Evolutionary conservation across 2,888 invertebrate genomes (phyloP).

Genomic region (Prenolepis imparis): DNA sequence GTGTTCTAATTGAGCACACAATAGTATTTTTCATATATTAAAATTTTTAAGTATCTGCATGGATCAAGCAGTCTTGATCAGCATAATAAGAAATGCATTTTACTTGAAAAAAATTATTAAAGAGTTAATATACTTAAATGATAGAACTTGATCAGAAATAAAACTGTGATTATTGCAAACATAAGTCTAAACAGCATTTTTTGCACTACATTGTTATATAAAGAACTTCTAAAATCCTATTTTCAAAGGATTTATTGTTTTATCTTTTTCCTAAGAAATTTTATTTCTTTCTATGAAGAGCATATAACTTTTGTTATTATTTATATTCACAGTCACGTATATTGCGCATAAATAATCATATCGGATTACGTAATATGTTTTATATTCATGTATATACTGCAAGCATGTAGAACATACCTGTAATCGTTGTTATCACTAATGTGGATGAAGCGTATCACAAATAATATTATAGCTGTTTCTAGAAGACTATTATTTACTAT

Average conservation of each 20-base stretch:
- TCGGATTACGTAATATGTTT: slow-evolving; percentile 60
- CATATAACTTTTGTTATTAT: slow-evolving; percentile 20
- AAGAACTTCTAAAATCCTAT: not conserved
- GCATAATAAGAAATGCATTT: slow-evolving; percentile 31
- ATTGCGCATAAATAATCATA: slow-evolving; percentile 43
- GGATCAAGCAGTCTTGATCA: slow-evolving; percentile 14
- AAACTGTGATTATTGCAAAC: slow-evolving; percentile 57
- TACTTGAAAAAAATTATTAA: slow-evolving; percentile 20
- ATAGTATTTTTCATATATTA: slow-evolving; percentile 29
- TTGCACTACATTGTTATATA: slow-evolving; percentile 38
- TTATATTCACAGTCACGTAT: slow-evolving; percentile 10
- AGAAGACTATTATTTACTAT: slow-evolving; percentile 78
- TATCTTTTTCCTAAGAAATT: slow-evolving; percentile 22
- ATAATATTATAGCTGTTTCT: slow-evolving; percentile 75
- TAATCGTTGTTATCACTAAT: slow-evolving; percentile 78
- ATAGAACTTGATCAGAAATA: slow-evolving; percentile 31
- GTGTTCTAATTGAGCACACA: slow-evolving; percentile 24
- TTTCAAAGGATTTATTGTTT: slow-evolving; percentile 26
- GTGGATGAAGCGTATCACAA: slow-evolving; percentile 68
- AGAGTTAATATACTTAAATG: slow-evolving; percentile 37
- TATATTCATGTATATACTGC: slow-evolving; percentile 71
- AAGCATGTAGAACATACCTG: slow-evolving; percentile 70
- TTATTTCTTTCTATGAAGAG: not conserved
- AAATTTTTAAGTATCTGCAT: slow-evolving; percentile 10
- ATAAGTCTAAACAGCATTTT: slow-evolving; percentile 48